Evolutionary conservation across 2,888 invertebrate genomes (phyloP), one percentile per base, ranked within the genome.

Genomic region (Napeogenes sylphis): DNA sequence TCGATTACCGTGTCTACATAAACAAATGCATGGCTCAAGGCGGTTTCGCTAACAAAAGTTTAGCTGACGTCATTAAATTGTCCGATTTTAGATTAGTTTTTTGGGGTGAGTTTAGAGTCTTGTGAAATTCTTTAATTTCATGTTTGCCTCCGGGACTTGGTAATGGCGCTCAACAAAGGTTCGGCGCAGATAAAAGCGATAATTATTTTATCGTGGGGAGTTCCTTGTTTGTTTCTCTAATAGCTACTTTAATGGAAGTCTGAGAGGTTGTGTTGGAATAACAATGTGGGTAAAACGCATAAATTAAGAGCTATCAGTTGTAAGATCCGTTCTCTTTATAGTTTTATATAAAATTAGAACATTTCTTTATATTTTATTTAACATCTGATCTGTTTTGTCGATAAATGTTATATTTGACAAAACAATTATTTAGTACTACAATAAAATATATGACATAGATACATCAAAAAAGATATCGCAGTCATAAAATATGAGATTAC

Each of bases 211-310:
- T 87, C 82, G 84, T 79, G 74, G 78, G 81, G 81, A 82, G 85
- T 83, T 82, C 76, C 87, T 87, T 90, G 88, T 90, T 90, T 90
- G 90, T 90, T 90, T 90, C 84, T 88, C 82, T 90, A 90, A 90
- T 89, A 85, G 88, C 84, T 80, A 82, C 83, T 87, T 84, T 88
- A 87, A 87, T 88, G 83, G 84, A 83, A 81, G 81, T 79, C 76
- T 75, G 76, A 75, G 79, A 78, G 77, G 77, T 77, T 73, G 80
- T 76, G 73, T 74, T 74, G 73, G 77, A 79, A 82, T 79, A 77
- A 81, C 81, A 81, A 81, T 78, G 76, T 74, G 75, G 72, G 76
- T 78, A 79, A 78, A 81, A 82, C 76, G 82, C 79, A 85, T 87
- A 87, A 85, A 85, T 88, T 85, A 84, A 76, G 67, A 62, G 64